Evolutionary conservation across 1,140 invertebrate genomes (phyloP), one percentile per base, ranked within the genome.

Genomic region (Drosophila pseudoananassae): DNA sequence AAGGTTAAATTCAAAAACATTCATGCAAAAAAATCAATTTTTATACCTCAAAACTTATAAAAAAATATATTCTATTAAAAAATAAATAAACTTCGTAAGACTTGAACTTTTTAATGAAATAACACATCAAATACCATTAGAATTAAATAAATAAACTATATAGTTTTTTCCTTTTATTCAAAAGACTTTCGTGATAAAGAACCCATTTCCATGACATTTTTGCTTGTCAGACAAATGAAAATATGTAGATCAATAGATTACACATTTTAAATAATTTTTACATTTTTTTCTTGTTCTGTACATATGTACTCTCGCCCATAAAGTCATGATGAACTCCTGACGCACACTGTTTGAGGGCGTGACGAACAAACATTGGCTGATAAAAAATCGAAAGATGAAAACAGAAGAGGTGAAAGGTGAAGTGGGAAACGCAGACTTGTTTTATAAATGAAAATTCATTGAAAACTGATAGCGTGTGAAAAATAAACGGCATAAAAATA

Each of bases 391-490:
- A 61, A 64, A 60, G 50, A 63, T 36, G 33, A 49, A 74, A 54
- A 45, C 27, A 70, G 12, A 46, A 33, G n/a, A 47, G 40, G 27
- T 38, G 27, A 54, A 65, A 47, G 49, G 43, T 58, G 46, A 64
- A 74, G 70, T 43, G 29, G 4, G 14, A 10, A 3, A 20, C 9
- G 27, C 3, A 27, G 72, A 72, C 50, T 59, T 66, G 72, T 68
- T 81, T 53, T 59, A 88, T 75, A 78, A 78, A 74, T 88, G 78
- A 78, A 87, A 87, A 88, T 88, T 76, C 78, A 87, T 87, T 87
- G 82, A 87, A 87, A 87, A 76, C 82, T 83, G 82, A 87, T 87
- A 87, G 82, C 75, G 83, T 76, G 82, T 87, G 75, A 78, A 87
- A 82, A 83, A 87, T 85, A 85, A 85, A 85, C 74, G 64, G 87